phyloP scores from a whole-genome alignment of 2,888 invertebrate species.

The Omphaloscelis lunosa region DNA sequence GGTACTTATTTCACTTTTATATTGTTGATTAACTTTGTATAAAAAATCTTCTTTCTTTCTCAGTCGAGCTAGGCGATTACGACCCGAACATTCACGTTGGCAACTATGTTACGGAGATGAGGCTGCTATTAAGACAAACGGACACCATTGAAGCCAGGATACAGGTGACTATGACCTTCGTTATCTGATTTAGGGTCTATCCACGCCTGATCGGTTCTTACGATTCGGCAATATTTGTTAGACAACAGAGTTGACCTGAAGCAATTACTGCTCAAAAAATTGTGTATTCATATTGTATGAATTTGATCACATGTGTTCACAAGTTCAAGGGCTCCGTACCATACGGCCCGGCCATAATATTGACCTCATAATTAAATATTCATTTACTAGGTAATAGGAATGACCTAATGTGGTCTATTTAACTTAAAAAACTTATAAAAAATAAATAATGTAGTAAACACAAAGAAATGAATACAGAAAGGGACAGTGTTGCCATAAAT shows the following conservation, averaged over 20 bases:
- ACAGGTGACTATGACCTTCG: constrained; percentile 88
- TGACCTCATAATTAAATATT: neutral
- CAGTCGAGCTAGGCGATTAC: constrained; percentile 98
- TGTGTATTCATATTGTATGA: neutral
- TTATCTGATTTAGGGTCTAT: neutral
- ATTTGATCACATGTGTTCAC: neutral
- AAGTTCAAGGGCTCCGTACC: constrained; percentile 9
- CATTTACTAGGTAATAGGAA: neutral
- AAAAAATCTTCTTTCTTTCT: neutral
- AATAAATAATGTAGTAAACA: neutral
- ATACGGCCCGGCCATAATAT: neutral
- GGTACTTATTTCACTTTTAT: neutral
- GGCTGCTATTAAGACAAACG: constrained; percentile 97
- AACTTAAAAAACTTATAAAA: too few species aligned
- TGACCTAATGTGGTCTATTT: neutral
- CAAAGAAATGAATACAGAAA: neutral
- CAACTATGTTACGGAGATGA: constrained; percentile 97
- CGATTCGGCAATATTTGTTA: neutral
- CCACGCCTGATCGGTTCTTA: neutral
- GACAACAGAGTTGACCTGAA: neutral
- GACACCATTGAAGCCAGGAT: constrained; percentile 97
- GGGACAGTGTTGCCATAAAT: neutral
- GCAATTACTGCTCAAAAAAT: neutral
- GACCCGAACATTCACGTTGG: constrained; percentile 96
- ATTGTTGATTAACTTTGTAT: neutral